Percentiles rank a stretch among this genome's conserved stretches.
Conservation (phyloP, 1,140 invertebrate species). For the Rhagoletis pomonella region DNA sequence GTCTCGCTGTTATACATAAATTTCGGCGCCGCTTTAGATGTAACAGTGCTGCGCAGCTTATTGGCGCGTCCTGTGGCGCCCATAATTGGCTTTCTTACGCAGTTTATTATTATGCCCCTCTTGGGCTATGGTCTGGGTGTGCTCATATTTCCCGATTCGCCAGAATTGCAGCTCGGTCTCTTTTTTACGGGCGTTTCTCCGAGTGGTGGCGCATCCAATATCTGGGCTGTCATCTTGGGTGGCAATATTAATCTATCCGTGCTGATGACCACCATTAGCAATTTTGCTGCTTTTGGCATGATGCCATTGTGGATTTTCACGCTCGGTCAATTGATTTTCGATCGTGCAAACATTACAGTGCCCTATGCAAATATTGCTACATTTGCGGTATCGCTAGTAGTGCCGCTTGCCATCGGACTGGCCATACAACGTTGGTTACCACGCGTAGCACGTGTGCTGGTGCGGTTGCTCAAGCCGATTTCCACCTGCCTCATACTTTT, state of each 20-base stretch:
- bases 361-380: slow-evolving; percentile 87
- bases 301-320: slow-evolving; percentile 96
- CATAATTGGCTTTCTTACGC: slow-evolving; percentile 85
- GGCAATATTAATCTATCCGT: slow-evolving; percentile 92
- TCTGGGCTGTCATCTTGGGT: slow-evolving; percentile 90
- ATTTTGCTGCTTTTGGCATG: slow-evolving; percentile 88
- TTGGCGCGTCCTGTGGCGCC: slow-evolving; percentile 86
- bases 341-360: slow-evolving; percentile 81
- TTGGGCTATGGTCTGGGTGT: slow-evolving; percentile 84
- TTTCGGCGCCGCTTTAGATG: slow-evolving; percentile 93
- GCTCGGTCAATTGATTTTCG: slow-evolving; percentile 85
- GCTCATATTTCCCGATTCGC: slow-evolving; percentile 80
- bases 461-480: slow-evolving; percentile 88
- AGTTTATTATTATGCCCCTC: slow-evolving; percentile 91
- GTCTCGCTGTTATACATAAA: slow-evolving; percentile 93
- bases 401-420: slow-evolving; percentile 88
- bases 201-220: slow-evolving; percentile 93
- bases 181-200: slow-evolving; percentile 93
- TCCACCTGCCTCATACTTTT: slow-evolving; percentile 88
- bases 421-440: slow-evolving; percentile 82
- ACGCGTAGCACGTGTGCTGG: slow-evolving; percentile 80
- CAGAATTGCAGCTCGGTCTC: slow-evolving; percentile 86
- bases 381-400: slow-evolving; percentile 84
- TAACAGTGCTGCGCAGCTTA: slow-evolving; percentile 81
- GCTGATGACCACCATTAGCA: slow-evolving; percentile 92